Percentiles rank a stretch among this genome's conserved stretches.
phyloP scores from a whole-genome alignment of 2,888 invertebrate species.

The Cantharis lateralis region DNA sequence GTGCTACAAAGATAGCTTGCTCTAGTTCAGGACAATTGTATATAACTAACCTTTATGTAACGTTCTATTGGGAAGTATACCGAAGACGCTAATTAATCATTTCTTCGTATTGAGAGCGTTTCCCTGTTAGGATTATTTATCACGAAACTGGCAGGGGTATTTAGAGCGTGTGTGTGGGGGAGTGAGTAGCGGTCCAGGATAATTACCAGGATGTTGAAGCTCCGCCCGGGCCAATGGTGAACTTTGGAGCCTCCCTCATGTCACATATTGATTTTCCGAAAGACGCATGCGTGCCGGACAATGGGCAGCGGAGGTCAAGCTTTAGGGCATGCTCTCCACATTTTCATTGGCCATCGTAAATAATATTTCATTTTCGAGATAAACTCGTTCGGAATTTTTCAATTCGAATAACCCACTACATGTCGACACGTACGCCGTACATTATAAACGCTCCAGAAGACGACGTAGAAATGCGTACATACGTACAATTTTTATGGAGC shows the following conservation, averaged over 20 bases:
- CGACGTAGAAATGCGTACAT: neutral
- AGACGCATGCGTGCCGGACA: conserved; percentile 52
- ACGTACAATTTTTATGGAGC: conserved; percentile 1
- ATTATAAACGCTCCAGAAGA: neutral
- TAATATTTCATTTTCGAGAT: neutral
- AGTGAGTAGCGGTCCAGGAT: conserved; percentile 57
- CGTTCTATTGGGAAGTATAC: conserved; percentile 35
- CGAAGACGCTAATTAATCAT: conserved; percentile 55
- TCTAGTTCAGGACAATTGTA: neutral
- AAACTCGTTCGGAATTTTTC: neutral
- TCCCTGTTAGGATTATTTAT: conserved; percentile 58
- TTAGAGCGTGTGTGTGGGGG: conserved; percentile 54
- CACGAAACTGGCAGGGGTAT: conserved; percentile 55
- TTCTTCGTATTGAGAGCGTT: conserved; percentile 57
- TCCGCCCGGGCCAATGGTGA: conserved; percentile 55
- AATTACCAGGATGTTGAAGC: conserved; percentile 56
- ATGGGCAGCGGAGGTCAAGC: conserved; percentile 49
- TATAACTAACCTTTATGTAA: neutral
- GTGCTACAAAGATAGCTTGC: neutral
- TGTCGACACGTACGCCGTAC: neutral
- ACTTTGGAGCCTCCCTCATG: conserved; percentile 40
- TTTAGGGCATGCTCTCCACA: conserved; percentile 43
- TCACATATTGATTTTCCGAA: conserved; percentile 44
- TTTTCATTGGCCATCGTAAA: neutral
- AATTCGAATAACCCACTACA: neutral